Percentiles rank a stretch among this genome's conserved stretches.
These are phyloP conservation scores for Schizopygopsis malacanthus DNA, from an alignment of 2,797 vertebrate species.

Conservation along the genomic window DNA sequence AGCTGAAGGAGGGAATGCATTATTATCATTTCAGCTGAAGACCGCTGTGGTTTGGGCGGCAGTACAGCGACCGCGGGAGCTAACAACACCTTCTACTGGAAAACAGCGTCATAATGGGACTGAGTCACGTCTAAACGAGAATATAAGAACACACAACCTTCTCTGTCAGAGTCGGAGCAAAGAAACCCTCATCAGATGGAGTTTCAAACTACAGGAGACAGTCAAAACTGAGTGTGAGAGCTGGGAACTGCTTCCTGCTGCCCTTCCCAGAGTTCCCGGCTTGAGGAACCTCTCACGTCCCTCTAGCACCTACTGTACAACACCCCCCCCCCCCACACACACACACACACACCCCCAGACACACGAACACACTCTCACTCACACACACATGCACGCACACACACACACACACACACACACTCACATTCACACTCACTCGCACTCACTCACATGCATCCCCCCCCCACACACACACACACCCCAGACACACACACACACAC, in stretches of 20 bases:
- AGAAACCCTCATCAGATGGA: not conserved
- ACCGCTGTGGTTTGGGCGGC: not conserved
- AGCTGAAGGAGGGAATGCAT: constrained; percentile 17
- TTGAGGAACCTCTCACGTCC: constrained; percentile 20
- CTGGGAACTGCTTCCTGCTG: constrained; percentile 25
- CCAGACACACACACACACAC: too few relatives aligned
- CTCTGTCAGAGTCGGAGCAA: not conserved
- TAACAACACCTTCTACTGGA: not conserved
- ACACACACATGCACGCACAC: not conserved
- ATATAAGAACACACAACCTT: not conserved
- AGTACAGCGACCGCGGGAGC: not conserved
- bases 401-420: too few relatives aligned
- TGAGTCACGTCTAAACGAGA: not conserved
- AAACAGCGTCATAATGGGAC: too few relatives aligned
- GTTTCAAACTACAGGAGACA: not conserved
- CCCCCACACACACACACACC: too few relatives aligned
- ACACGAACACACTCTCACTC: too few relatives aligned
- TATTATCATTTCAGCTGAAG: constrained; percentile 42
- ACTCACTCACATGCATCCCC: too few relatives aligned
- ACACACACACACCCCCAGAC: too few relatives aligned
- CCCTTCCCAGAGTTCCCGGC: constrained; percentile 13
- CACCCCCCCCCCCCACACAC: too few relatives aligned
- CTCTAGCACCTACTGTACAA: constrained; percentile 1
- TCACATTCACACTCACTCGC: too few relatives aligned
- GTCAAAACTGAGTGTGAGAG: not conserved